Base-by-base conservation (phyloP, 2,888 invertebrate genomes). In the Hyposoter dolosus region DNA sequence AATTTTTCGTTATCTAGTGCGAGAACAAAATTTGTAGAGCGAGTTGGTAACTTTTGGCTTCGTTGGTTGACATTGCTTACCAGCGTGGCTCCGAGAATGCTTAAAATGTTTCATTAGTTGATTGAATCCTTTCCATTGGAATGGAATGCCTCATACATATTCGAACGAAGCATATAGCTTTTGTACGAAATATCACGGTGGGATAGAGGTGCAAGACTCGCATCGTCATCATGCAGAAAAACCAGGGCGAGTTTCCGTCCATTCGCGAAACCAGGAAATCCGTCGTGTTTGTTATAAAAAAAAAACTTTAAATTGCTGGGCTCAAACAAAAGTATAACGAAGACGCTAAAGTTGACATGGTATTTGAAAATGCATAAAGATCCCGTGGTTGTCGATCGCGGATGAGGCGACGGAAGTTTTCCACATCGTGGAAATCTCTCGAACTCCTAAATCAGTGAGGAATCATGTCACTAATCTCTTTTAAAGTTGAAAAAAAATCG, bases 341-440 rank as follows among this genome's bases (percentile, higher is more conserved):
- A 69, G 75, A 88, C 72, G 88, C 83, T 56, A 23, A 82, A 87
- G 88, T 88, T 89, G 83, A 82, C 87, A 88, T 89, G 86, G 45
- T 79, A 79, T 85, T 90, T 88, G 87, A 87, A 86, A 86, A 89
- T 90, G 90, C 88, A 89, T 89, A 88, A 85, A 75, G 71, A 35
- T 19, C 23, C 19, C 50, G 5, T 19, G 15, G 53, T n/a, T 43
- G 72, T 53, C 72, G 78, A 77, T 83, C 77, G 56, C 60, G 43
- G 19, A 74, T 7, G 40, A 53, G 68, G n/a, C n/a, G 56, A 84
- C 75, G 74, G 56, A 32, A 56, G 47, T 60, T 79, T 56, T 68
- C 17, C 79, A 60, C n/a, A 23, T 23, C 23, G 10, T 60, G 28
- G 5, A 63, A 82, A 53, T 40, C 28, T 23, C 32, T 35, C n/a